Evolutionary conservation across 2,113 vertebrate species (phyloP), one percentile per base, ranked within the genome.

Genomic region (Rana temporaria): DNA sequence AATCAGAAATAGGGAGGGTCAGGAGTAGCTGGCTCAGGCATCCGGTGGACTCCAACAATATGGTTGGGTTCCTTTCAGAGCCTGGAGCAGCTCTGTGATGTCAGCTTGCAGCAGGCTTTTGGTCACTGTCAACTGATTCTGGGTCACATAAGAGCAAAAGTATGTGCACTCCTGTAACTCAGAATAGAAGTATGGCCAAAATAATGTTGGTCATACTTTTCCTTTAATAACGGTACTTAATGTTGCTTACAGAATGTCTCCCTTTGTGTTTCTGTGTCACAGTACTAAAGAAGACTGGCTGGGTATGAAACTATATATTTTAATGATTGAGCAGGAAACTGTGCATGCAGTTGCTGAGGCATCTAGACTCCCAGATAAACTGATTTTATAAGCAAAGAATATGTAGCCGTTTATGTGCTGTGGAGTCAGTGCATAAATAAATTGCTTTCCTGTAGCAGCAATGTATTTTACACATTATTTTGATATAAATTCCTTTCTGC

Each of bases 391-490:
- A 60, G 34, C 22, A 17, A 74, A 59, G 56, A 60, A 38, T 60
- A 42, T 26, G 26, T 59, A 60, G 19, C 26, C 32, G 38, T 38
- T 38, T 60, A 38, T 60, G 55, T 34, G 53, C 70, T 72, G 15
- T 73, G 18, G 17, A 60, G 30, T 38, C 30, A 42, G 57, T 75
- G 32, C 32, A 32, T 16, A 75, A 22, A 60, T 19, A 74, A 62
- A 78, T 59, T 69, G 52, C n/a, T 55, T 66, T 78, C 6, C 17
- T 11, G 18, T 34, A 14, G 62, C 18, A 18, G 63, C 22, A 56
- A 34, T 66, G 19, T 26, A 53, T 66, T 76, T 63, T 76, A 22
- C 34, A 63, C n/a, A 66, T 57, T 56, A 66, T 56, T 57, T 26
- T 67, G 26, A 65, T 52, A 59, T 74, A 3, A 62, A 62, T 52